These are phyloP conservation scores for Anorthoa munda DNA, from an alignment of 2,888 invertebrate genomes.

Conservation along the genomic window DNA sequence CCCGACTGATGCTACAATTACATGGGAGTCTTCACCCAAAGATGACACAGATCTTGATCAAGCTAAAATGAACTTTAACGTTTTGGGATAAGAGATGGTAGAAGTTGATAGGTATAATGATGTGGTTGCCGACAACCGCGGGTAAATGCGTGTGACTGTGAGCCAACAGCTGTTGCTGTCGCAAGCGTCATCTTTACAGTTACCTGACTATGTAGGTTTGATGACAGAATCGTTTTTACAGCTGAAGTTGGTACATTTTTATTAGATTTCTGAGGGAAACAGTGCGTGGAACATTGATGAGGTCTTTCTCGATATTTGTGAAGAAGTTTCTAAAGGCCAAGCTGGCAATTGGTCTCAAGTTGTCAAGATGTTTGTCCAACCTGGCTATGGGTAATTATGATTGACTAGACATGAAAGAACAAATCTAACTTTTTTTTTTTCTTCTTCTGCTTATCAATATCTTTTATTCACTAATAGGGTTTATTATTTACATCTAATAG, in stretches of 20 bases:
- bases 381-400: no score
- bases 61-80: constrained; percentile 36
- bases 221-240: constrained; percentile 35
- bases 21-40: constrained; percentile 33
- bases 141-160: constrained; percentile 58
- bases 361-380: neutral
- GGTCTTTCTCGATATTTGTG: constrained; percentile 8
- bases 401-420: no score
- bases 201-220: constrained; percentile 59
- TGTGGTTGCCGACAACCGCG: constrained; percentile 42
- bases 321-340: constrained; percentile 12
- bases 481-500: no score
- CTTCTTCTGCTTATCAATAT: no score
- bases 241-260: constrained; percentile 17
- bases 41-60: constrained; percentile 25
- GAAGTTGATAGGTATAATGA: constrained; percentile 40
- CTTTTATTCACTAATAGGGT: no score
- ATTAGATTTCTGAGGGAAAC: constrained; percentile 17
- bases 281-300: constrained; percentile 38
- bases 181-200: constrained; percentile 61
- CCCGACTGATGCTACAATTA: constrained; percentile 32
- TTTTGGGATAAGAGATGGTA: constrained; percentile 5
- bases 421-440: no score
- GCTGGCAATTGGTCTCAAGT: neutral
- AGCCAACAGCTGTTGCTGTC: constrained; percentile 54